Evolutionary conservation across 92 coral and sea anemone genomes (phyloP).

Genomic region (Phenganax stokvisi): DNA sequence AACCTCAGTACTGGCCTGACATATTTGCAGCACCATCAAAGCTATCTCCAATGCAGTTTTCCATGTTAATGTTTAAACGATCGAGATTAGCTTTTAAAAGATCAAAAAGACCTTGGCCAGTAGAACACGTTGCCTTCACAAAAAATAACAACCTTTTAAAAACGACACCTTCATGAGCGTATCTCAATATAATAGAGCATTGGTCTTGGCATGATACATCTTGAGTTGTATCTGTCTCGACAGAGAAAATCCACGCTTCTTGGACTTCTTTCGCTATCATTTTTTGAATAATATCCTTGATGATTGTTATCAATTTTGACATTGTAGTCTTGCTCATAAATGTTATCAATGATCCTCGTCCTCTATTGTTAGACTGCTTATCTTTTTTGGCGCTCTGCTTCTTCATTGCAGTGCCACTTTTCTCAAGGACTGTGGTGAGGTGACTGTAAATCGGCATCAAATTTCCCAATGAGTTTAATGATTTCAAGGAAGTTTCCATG

Average conservation of each 20-base stretch:
- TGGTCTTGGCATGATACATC: slow-evolving; percentile 7
- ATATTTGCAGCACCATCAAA: slow-evolving; percentile 8
- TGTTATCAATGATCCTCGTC: slow-evolving; percentile 11
- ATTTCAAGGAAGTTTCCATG: slow-evolving; percentile 17
- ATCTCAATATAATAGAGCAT: not conserved
- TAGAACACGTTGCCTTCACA: not conserved
- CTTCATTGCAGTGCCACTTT: slow-evolving; percentile 2
- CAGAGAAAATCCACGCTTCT: slow-evolving; percentile 10
- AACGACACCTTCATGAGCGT: not conserved
- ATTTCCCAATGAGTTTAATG: slow-evolving; percentile 2
- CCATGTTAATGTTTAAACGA: not conserved
- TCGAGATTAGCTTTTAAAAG: not conserved
- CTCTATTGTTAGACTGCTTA: not conserved
- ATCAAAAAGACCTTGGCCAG: slow-evolving; percentile 10
- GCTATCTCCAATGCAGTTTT: slow-evolving; percentile 12
- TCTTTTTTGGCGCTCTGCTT: not conserved
- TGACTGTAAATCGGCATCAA: not conserved
- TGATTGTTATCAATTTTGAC: not conserved
- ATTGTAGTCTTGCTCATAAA: slow-evolving; percentile 2
- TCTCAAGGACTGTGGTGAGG: not conserved
- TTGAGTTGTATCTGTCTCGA: slow-evolving; percentile 16
- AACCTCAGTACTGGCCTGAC: slow-evolving; percentile 7
- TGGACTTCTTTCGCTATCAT: not conserved
- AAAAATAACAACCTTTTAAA: not conserved
- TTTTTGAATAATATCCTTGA: not conserved